A percentile compares a stretch with the other conserved stretches of the same genome.
Conservation (phyloP, 2,888 invertebrate species). For the Galerucella nymphaeae region DNA sequence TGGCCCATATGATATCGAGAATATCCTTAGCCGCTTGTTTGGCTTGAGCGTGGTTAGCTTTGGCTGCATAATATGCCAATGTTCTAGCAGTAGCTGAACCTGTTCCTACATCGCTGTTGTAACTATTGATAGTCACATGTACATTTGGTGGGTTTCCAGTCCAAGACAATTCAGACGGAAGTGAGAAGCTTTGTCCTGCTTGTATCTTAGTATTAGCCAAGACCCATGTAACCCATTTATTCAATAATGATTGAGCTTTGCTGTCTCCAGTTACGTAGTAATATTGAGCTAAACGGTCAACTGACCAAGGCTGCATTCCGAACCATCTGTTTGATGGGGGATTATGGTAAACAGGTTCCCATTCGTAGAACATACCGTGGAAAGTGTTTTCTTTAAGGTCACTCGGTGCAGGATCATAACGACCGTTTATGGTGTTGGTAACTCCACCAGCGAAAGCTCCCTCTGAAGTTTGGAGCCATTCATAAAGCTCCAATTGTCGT, state of each 20-base stretch:
- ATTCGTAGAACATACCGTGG: constrained; percentile 52
- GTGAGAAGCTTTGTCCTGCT: constrained; percentile 40
- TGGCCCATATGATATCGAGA: constrained; percentile 47
- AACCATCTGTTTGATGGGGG: constrained; percentile 53
- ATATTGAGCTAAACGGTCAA: constrained; percentile 51
- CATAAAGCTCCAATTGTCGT: constrained; percentile 51
- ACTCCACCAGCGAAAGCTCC: constrained; percentile 53
- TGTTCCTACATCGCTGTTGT: constrained; percentile 49
- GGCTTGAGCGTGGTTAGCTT: constrained; percentile 44
- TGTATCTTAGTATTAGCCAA: constrained; percentile 41
- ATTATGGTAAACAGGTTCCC: constrained; percentile 53
- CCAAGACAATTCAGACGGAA: constrained; percentile 49
- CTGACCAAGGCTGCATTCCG: constrained; percentile 53
- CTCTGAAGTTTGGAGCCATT: constrained; percentile 48
- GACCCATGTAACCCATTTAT: constrained; percentile 50
- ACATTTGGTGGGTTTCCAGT: constrained; percentile 48
- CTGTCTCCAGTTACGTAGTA: constrained; percentile 50
- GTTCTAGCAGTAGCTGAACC: constrained; percentile 49
- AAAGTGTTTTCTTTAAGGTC: constrained; percentile 47
- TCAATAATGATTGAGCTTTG: constrained; percentile 44
- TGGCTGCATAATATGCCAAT: constrained; percentile 51
- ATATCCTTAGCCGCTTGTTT: constrained; percentile 47
- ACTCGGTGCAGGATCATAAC: constrained; percentile 47
- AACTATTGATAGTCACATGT: constrained; percentile 43
- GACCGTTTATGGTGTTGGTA: constrained; percentile 52